A percentile compares a stretch with the other conserved stretches of the same genome.
phyloP scores from a whole-genome alignment of 2,113 vertebrate genomes.

The Dolichallabes microphthalmus region DNA sequence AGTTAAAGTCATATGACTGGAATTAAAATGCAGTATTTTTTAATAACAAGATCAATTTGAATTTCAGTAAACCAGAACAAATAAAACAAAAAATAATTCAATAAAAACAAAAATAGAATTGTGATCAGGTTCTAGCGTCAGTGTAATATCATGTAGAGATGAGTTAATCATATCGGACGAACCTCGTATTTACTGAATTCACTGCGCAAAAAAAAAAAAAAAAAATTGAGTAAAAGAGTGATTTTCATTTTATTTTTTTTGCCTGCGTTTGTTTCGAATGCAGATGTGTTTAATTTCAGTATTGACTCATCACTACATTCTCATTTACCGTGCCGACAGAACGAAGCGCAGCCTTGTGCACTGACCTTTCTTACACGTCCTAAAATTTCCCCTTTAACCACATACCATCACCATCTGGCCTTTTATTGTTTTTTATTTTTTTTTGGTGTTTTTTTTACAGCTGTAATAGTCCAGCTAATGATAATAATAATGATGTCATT shows the following conservation, averaged over 20 bases:
- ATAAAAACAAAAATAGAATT: no score
- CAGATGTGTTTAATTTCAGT: not conserved
- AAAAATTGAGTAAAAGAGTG: no score
- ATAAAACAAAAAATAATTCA: no score
- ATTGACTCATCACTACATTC: not conserved
- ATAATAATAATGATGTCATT: conserved; percentile 36
- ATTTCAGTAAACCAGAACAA: no score
- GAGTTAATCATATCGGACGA: not conserved
- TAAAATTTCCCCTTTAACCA: not conserved
- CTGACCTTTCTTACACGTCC: not conserved
- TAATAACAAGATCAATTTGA: no score
- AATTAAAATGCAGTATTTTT: no score
- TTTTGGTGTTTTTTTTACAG: conserved; percentile 6
- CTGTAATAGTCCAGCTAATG: conserved; percentile 34
- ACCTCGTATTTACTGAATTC: not conserved
- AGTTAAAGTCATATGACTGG: no score
- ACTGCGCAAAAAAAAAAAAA: not conserved
- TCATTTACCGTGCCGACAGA: not conserved
- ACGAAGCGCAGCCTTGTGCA: not conserved
- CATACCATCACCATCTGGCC: conserved; percentile 7
- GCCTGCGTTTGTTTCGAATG: no score
- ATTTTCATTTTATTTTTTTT: not conserved
- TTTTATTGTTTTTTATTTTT: not conserved
- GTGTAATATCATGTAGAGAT: no score
- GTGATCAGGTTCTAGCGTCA: not conserved